These are phyloP conservation scores for Chalcosyrphus nemorum DNA, from an alignment of 2,888 invertebrate genomes.

Conservation along the genomic window DNA sequence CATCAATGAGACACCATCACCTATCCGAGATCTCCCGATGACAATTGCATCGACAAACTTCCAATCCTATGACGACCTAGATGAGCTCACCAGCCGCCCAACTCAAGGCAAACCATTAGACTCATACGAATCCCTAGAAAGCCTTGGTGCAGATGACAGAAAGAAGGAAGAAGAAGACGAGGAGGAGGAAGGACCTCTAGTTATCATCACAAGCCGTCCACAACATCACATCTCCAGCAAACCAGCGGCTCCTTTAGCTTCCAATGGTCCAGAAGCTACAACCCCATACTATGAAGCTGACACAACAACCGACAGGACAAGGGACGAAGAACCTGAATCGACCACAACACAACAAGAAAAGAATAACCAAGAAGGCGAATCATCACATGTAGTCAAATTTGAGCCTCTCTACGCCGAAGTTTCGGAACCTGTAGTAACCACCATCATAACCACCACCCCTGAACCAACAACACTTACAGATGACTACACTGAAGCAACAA, in stretches of 20 bases:
- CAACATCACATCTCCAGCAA: slow-evolving; percentile 73
- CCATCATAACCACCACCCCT: slow-evolving; percentile 74
- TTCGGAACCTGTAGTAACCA: slow-evolving; percentile 76
- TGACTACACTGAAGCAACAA: slow-evolving; percentile 11
- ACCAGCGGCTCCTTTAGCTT: slow-evolving; percentile 7
- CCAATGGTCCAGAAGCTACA: slow-evolving; percentile 1
- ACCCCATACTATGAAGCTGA: slow-evolving; percentile 65
- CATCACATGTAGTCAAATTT: slow-evolving; percentile 75
- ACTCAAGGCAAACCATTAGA: slow-evolving; percentile 8
- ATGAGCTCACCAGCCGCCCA: slow-evolving; percentile 55
- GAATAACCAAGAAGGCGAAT: not conserved
- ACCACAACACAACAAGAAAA: slow-evolving; percentile 32
- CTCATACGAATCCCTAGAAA: slow-evolving; percentile 70
- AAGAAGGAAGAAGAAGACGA: slow-evolving; percentile 70
- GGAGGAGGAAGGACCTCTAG: slow-evolving; percentile 74
- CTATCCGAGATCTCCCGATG: slow-evolving; percentile 23
- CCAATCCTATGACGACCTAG: slow-evolving; percentile 72
- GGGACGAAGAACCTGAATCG: slow-evolving; percentile 61
- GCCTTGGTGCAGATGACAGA: slow-evolving; percentile 48
- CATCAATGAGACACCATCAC: slow-evolving; percentile 27
- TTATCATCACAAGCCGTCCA: slow-evolving; percentile 76
- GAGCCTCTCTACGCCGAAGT: slow-evolving; percentile 77
- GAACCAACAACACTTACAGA: slow-evolving; percentile 39
- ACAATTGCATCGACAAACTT: slow-evolving; percentile 48
- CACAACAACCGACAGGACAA: slow-evolving; percentile 73